phyloP scores from a whole-genome alignment of 2,797 vertebrate species.

The Thripadectes ignobilis region DNA sequence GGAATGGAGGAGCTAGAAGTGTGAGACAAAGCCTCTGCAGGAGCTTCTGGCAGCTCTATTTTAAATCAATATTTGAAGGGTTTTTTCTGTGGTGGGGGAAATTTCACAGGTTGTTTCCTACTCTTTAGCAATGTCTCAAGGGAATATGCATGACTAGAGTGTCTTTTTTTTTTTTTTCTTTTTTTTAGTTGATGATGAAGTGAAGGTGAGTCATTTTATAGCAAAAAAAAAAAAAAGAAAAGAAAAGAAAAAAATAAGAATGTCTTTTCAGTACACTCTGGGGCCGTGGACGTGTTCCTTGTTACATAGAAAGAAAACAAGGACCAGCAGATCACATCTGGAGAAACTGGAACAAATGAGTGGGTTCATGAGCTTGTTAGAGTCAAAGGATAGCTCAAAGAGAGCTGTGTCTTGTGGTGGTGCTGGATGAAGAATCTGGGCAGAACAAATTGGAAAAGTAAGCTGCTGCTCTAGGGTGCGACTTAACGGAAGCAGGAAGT shows the following conservation, averaged over 20 bases:
- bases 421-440: background rate
- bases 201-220: background rate
- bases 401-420: background rate
- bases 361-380: background rate
- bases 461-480: background rate
- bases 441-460: background rate
- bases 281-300: background rate
- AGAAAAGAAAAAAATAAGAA: accelerated
- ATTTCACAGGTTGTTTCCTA: background rate
- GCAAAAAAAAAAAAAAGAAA: background rate
- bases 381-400: background rate
- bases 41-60: background rate
- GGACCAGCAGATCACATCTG: background rate
- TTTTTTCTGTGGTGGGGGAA: accelerated
- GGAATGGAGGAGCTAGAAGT: background rate
- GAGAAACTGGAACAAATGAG: background rate
- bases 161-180: accelerated
- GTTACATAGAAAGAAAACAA: background rate
- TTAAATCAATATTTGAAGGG: accelerated
- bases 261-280: background rate
- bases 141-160: background rate
- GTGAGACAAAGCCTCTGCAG: background rate
- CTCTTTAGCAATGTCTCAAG: background rate
- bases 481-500: background rate
- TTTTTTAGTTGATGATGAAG: background rate